Evolutionary conservation across 2,888 invertebrate species (phyloP), one percentile per base, ranked within the genome.

Genomic region (Brenthis hecate): DNA sequence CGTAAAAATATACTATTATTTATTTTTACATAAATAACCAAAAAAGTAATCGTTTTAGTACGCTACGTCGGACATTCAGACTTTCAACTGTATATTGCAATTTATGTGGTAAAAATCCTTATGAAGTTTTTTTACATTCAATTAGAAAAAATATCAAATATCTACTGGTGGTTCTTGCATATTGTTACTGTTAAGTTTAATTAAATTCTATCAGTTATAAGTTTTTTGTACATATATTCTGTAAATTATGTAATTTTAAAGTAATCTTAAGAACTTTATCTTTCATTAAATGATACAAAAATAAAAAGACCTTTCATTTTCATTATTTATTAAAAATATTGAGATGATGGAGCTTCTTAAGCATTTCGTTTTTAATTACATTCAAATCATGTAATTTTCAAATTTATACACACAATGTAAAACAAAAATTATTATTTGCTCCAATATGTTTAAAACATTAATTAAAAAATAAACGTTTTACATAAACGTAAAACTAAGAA

Each of bases 171-270:
- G 36, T 28, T 43, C 43, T 43, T 32, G 50, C 13, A 13, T 56
- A n/a, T n/a, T 28, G 28, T n/a, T 13, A 43, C 36, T 11, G 11
- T 43, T 43, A 43, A 43, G 55, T 6, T 60, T 60, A n/a, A n/a
- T 50, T 48, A n/a, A 16, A 32, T 60, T 60, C 13, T 60, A 28
- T 50, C 50, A 16, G n/a, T 60, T 50, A 48, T 50, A 48, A 60
- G 60, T 2, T 50, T 72, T 65, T 72, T 77, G 76, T 78, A 78
- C 74, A 78, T 77, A 78, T 72, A 43, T 70, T 69, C 60, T 77
- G 77, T 77, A 78, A 74, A 77, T 76, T 68, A 68, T 76, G 73
- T 75, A 75, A 76, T 75, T 76, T 75, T 73, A 70, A 65, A 47
- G 65, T 62, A 71, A 63, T 56, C 36, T 43, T 72, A 70, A 65